Conservation (phyloP, 2,113 vertebrate species). For the Gobius niger region DNA sequence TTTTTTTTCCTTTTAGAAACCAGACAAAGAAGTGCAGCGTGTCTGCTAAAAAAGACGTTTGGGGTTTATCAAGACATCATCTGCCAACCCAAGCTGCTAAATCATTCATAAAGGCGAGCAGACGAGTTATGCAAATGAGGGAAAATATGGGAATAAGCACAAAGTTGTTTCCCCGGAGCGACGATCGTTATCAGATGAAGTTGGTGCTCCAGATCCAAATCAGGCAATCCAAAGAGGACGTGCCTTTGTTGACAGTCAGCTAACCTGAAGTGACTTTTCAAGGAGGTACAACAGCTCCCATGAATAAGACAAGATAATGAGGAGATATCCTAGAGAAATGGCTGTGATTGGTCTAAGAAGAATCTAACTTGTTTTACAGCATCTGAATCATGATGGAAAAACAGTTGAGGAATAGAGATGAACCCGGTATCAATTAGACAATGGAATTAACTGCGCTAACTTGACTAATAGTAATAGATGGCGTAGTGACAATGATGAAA, state of each 20-base stretch:
- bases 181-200: neutral
- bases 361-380: no score
- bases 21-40: neutral
- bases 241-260: neutral
- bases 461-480: no score
- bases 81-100: conserved; percentile 19
- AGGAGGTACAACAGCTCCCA: neutral
- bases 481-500: no score
- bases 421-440: no score
- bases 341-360: no score
- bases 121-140: conserved; percentile 8
- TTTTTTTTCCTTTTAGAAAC: neutral
- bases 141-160: neutral
- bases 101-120: conserved; percentile 17
- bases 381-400: no score
- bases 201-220: neutral
- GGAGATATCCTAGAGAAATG: no score
- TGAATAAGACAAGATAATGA: neutral
- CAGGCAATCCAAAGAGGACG: neutral
- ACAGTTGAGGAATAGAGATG: no score
- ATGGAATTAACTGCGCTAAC: no score
- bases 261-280: neutral
- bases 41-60: neutral
- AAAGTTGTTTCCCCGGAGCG: conserved; percentile 1
- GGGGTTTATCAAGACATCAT: neutral